Evolutionary conservation across 2,797 vertebrate species (phyloP).

Genomic region (Gila robusta): DNA sequence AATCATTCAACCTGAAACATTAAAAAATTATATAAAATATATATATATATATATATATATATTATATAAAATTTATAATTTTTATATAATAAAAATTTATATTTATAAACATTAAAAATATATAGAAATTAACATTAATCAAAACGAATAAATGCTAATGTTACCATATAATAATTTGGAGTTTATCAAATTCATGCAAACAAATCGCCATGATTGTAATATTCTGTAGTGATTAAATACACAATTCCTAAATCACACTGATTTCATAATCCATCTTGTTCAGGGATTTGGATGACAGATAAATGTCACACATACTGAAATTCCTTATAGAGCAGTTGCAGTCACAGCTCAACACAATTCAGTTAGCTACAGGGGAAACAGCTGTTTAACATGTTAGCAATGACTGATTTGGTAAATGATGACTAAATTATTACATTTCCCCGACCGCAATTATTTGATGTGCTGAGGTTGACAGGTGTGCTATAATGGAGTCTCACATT

Average conservation of each 20-base stretch:
- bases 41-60: background rate
- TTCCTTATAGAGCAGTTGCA: background rate
- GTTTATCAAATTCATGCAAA: background rate
- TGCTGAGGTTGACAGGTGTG: constrained; percentile 47
- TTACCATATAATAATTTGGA: background rate
- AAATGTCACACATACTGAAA: background rate
- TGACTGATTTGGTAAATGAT: constrained; percentile 38
- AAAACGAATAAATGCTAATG: background rate
- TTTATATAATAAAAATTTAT: too few species aligned
- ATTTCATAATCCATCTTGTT: background rate
- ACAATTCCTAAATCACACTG: background rate
- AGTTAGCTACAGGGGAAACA: constrained; percentile 15
- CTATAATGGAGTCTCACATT: constrained; percentile 44
- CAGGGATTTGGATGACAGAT: background rate
- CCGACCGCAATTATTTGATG: constrained; percentile 21
- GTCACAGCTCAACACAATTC: constrained; percentile 1
- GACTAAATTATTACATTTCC: constrained; percentile 28
- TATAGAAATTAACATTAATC: background rate
- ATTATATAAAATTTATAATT: too few species aligned
- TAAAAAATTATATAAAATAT: background rate
- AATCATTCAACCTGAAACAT: background rate
- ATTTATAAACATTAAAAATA: too few species aligned
- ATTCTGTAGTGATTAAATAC: background rate
- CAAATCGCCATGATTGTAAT: background rate
- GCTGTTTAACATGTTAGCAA: constrained; percentile 35